Evolutionary conservation across 2,113 vertebrate species (phyloP).

Genomic region (Pitta sordida): DNA sequence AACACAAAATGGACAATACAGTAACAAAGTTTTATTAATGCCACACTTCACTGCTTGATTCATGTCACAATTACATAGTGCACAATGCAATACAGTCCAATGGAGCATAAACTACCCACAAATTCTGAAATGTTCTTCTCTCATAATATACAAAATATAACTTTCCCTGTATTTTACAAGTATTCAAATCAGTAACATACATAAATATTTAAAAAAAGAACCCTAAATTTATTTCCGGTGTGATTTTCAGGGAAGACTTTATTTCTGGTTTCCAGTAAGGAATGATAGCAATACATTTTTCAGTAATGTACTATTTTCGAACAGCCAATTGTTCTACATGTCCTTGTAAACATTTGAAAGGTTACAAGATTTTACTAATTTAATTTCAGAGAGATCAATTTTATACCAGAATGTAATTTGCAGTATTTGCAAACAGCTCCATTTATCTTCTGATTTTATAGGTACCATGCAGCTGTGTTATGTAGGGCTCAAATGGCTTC

Average conservation of each 20-base stretch:
- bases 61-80: not conserved
- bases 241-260: not conserved
- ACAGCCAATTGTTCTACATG: not conserved
- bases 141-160: not conserved
- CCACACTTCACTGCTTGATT: not conserved
- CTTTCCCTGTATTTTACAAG: not conserved
- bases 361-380: not conserved
- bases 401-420: slow-evolving; percentile 15
- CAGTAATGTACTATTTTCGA: not conserved
- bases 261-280: not conserved
- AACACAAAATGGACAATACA: not conserved
- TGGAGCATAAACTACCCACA: not conserved
- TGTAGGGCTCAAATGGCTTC: not conserved
- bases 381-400: slow-evolving; percentile 12
- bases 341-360: not conserved
- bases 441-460: slow-evolving; percentile 32
- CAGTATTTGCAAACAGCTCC: slow-evolving; percentile 1
- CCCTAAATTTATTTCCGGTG: not conserved
- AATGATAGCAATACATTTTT: not conserved
- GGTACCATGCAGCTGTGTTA: not conserved
- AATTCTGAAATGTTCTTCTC: not conserved
- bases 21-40: not conserved
- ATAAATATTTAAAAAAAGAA: not conserved
- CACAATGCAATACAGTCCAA: not conserved
- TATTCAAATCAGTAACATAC: not conserved